Conservation (phyloP, 64 coral and sea anemone species). For the Pocillopora damicornis region DNA sequence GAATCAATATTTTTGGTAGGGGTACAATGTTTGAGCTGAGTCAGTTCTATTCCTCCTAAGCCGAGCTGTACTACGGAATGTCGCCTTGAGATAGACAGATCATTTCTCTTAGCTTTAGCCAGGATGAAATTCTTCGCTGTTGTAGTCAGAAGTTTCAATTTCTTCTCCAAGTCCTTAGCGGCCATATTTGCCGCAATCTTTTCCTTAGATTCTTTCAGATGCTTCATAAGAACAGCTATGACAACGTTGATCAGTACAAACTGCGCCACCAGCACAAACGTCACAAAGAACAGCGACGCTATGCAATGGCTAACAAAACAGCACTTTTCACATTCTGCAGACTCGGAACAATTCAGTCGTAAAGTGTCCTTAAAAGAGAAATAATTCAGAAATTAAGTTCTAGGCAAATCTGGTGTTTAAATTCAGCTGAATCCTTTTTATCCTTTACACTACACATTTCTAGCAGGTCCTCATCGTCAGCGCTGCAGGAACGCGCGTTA, state of each 20-base stretch:
- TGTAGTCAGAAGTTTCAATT: conserved; percentile 66
- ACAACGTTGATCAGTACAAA: conserved; percentile 97
- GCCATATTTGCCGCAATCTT: conserved; percentile 83
- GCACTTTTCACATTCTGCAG: conserved; percentile 54
- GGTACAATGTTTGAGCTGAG: conserved; percentile 66
- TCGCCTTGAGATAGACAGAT: conserved; percentile 41
- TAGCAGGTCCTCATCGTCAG: too few species aligned
- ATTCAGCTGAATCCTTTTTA: too few species aligned
- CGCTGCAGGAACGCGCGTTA: too few species aligned
- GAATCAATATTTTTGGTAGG: conserved; percentile 13
- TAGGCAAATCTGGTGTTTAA: too few species aligned
- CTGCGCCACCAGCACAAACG: conserved; percentile 94
- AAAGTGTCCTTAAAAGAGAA: conserved; percentile 75
- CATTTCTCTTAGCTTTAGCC: conserved; percentile 53
- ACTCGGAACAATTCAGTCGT: conserved; percentile 44
- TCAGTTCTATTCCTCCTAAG: conserved; percentile 74
- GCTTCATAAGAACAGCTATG: conserved; percentile 98
- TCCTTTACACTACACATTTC: too few species aligned
- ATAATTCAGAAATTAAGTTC: neutral
- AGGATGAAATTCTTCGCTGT: conserved; percentile 80
- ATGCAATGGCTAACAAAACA: conserved; percentile 78
- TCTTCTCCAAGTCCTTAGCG: conserved; percentile 76
- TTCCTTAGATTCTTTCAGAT: conserved; percentile 95
- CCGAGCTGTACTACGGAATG: conserved; percentile 73
- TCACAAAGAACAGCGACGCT: conserved; percentile 88